phyloP scores from a whole-genome alignment of 2,888 invertebrate genomes.

The Taenaris catops region DNA sequence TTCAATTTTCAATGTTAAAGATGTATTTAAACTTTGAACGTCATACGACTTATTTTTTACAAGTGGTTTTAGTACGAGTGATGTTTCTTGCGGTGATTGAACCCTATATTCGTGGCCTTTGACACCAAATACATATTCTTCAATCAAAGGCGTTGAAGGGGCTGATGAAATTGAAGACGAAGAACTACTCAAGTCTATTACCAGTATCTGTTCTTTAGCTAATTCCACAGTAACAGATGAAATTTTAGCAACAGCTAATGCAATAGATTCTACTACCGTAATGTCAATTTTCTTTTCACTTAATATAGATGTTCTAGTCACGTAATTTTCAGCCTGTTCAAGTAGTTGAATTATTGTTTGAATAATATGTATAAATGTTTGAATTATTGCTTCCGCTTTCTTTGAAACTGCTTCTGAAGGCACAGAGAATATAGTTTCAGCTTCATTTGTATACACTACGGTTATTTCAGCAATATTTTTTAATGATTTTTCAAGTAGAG shows the following conservation, averaged over 20 bases:
- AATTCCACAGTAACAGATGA: constrained; percentile 11
- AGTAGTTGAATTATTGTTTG: constrained; percentile 24
- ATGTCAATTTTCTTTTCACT: background rate
- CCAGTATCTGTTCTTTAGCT: constrained; percentile 16
- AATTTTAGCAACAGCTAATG: constrained; percentile 23
- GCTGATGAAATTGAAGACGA: constrained; percentile 18
- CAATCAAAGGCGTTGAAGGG: constrained; percentile 25
- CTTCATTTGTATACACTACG: background rate
- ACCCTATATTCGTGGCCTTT: constrained; percentile 10
- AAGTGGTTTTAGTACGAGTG: background rate
- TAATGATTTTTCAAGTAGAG: constrained; percentile 4
- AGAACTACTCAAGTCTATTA: background rate
- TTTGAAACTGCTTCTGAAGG: constrained; percentile 12
- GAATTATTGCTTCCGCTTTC: constrained; percentile 16
- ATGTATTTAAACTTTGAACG: constrained; percentile 9
- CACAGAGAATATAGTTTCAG: background rate
- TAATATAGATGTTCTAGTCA: background rate
- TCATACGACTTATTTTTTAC: background rate
- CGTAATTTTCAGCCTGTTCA: constrained; percentile 24
- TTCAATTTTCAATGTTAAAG: constrained; percentile 13
- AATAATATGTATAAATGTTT: too few species aligned
- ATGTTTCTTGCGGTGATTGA: constrained; percentile 6
- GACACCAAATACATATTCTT: constrained; percentile 22
- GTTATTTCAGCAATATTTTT: constrained; percentile 1
- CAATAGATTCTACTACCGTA: constrained; percentile 22